These are phyloP conservation scores for Rallus crepitans DNA, from an alignment of 2,797 vertebrate species.

Conservation along the genomic window DNA sequence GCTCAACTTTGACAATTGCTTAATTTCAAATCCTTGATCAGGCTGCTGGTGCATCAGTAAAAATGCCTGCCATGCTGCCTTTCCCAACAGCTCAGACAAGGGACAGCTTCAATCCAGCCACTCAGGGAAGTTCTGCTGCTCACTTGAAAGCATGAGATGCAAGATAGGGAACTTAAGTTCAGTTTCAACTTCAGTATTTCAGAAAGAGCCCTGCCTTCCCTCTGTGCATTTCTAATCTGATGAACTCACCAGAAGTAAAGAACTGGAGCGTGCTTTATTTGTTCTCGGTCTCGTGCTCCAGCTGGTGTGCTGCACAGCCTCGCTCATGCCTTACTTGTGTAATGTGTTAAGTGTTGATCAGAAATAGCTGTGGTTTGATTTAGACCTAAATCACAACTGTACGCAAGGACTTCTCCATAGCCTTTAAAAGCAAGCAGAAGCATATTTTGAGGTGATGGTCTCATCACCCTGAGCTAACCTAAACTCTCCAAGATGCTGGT, in stretches of 20 bases:
- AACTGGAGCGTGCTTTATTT: background rate
- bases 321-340: background rate
- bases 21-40: background rate
- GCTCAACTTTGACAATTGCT: background rate
- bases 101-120: background rate
- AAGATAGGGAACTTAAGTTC: background rate
- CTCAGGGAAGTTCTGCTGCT: background rate
- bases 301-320: background rate
- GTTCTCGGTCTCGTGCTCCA: background rate
- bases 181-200: background rate
- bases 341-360: background rate
- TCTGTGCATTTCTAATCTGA: background rate
- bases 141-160: fast-evolving
- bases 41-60: background rate
- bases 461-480: background rate
- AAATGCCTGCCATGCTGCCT: background rate
- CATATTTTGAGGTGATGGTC: background rate
- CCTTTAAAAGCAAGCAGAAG: background rate
- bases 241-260: background rate
- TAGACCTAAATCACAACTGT: background rate
- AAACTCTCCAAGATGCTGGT: slow-evolving; percentile 8
- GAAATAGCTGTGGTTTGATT: background rate
- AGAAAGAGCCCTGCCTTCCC: background rate
- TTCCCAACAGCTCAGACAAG: background rate
- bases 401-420: background rate